Percentiles rank a stretch among this genome's conserved stretches.
Evolutionary conservation across 2,888 invertebrate species (phyloP).

Genomic region (Formica aserva): DNA sequence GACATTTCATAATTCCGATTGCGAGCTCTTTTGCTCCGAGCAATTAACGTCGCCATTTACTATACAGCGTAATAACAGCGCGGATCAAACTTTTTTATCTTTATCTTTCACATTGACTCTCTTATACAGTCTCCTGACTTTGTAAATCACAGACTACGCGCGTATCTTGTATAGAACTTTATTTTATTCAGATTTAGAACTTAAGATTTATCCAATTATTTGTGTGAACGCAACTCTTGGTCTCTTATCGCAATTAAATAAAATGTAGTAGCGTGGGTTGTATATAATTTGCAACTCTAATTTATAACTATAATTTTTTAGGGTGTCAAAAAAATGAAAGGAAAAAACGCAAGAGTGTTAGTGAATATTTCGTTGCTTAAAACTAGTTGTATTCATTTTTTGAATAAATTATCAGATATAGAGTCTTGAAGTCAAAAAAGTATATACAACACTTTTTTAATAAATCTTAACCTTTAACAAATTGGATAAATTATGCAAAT

Average conservation of each 20-base stretch:
- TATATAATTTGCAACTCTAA: background rate
- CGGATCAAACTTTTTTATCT: constrained; percentile 31
- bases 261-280: background rate
- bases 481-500: background rate
- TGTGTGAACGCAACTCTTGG: background rate
- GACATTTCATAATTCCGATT: constrained; percentile 11
- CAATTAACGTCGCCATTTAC: constrained; percentile 38
- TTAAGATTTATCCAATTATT: constrained; percentile 14
- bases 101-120: constrained; percentile 22
- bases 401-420: background rate
- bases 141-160: background rate
- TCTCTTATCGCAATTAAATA: background rate
- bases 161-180: background rate
- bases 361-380: background rate
- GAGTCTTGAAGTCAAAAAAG: too few species aligned
- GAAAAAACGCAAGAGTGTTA: background rate
- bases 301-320: background rate
- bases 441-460: background rate
- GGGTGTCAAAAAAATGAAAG: background rate
- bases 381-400: background rate
- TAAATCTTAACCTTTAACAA: background rate
- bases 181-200: too few species aligned
- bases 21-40: constrained; percentile 3
- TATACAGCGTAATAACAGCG: constrained; percentile 9
- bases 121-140: background rate